phyloP scores from a whole-genome alignment of 2,797 vertebrate genomes.

The Xenopus petersii region DNA sequence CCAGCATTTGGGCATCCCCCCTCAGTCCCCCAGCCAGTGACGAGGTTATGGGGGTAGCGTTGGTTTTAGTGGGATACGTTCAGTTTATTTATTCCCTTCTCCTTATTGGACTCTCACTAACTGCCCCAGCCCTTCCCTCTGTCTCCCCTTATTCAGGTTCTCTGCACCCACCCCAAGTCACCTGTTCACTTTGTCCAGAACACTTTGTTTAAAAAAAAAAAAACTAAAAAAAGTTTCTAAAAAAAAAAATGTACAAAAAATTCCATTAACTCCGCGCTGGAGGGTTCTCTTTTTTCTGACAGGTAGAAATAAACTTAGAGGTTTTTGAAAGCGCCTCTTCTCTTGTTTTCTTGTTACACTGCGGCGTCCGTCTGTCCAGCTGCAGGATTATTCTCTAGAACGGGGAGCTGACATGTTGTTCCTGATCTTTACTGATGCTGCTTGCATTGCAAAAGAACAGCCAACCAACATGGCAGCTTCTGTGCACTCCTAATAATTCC shows the following conservation, averaged over 20 bases:
- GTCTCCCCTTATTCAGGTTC: constrained; percentile 19
- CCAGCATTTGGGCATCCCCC: constrained; percentile 1
- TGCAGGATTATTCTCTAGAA: no score
- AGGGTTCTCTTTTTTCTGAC: constrained; percentile 46
- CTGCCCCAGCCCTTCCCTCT: neutral
- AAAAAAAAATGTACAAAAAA: constrained; percentile 44
- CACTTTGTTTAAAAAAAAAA: constrained; percentile 45
- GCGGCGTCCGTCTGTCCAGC: no score
- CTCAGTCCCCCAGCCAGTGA: neutral
- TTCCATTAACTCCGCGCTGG: constrained; percentile 20
- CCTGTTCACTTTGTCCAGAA: constrained; percentile 38
- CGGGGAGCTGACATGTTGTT: no score
- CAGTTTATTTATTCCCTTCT: constrained; percentile 39
- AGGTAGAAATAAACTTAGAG: constrained; percentile 46
- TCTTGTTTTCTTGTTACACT: no score
- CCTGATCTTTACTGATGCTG: no score
- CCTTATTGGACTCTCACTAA: constrained; percentile 37
- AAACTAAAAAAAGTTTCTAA: constrained; percentile 16
- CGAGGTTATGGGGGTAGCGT: constrained; percentile 12
- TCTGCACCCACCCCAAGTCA: constrained; percentile 30
- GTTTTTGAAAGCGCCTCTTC: constrained; percentile 8
- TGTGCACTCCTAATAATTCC: no score
- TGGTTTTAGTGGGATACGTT: constrained; percentile 15
- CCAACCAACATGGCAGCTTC: no score
- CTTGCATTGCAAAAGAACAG: no score